Evolutionary conservation across 2,888 invertebrate species (phyloP).

Genomic region (Drosophila histrio): DNA sequence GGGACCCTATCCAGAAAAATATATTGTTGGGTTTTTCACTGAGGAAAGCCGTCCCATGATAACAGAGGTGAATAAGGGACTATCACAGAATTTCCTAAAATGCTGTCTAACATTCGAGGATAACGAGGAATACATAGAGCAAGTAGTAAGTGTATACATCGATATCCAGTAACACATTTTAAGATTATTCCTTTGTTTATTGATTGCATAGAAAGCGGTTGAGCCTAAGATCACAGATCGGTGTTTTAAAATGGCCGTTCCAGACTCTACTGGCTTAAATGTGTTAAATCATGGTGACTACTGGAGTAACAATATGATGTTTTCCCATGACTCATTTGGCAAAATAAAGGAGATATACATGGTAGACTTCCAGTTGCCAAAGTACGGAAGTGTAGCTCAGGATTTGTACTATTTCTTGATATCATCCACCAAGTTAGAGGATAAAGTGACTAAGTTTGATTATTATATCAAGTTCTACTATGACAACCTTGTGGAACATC

Average conservation of each 20-base stretch:
- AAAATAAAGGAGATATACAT: constrained; percentile 67
- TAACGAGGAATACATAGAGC: constrained; percentile 46
- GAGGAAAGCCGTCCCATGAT: constrained; percentile 30
- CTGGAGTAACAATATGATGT: constrained; percentile 81
- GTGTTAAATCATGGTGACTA: constrained; percentile 76
- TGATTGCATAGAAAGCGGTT: constrained; percentile 35
- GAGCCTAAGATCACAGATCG: constrained; percentile 41
- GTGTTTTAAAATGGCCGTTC: constrained; percentile 23
- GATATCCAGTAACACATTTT: no score
- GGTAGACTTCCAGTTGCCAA: constrained; percentile 78
- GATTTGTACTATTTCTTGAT: constrained; percentile 79
- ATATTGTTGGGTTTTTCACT: constrained; percentile 35
- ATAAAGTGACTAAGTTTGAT: constrained; percentile 80
- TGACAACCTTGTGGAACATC: constrained; percentile 65
- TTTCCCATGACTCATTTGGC: constrained; percentile 65
- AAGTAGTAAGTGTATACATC: constrained; percentile 54
- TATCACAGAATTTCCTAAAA: constrained; percentile 33
- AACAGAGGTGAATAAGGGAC: constrained; percentile 14
- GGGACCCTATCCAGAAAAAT: constrained; percentile 50
- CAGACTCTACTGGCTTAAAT: constrained; percentile 61
- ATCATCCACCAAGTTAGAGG: constrained; percentile 75
- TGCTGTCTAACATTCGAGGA: constrained; percentile 42
- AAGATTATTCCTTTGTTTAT: neutral
- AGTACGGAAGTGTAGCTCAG: constrained; percentile 72
- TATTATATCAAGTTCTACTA: constrained; percentile 78